These are phyloP conservation scores for Sebastes hubbsi DNA, from an alignment of 2,797 vertebrate genomes.

Conservation along the genomic window DNA sequence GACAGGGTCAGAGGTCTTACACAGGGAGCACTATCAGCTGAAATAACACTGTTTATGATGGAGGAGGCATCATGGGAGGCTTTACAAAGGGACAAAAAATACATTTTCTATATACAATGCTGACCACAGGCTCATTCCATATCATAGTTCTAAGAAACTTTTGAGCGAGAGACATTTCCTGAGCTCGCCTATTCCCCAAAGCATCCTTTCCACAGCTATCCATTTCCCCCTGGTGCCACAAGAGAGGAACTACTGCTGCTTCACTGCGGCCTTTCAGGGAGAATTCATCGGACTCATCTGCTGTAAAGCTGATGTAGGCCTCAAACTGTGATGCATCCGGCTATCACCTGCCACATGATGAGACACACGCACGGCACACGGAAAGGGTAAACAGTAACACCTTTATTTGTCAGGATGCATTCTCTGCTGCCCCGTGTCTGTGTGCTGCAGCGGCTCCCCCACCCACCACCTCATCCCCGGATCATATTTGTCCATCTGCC, in stretches of 20 bases:
- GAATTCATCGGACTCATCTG: slow-evolving; percentile 46
- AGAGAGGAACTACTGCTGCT: slow-evolving; percentile 78
- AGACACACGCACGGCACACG: slow-evolving; percentile 14
- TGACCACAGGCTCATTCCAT: slow-evolving; percentile 36
- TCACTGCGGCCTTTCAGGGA: slow-evolving; percentile 36
- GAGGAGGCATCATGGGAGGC: slow-evolving; percentile 30
- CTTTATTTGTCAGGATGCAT: slow-evolving; percentile 66
- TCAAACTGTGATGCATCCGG: slow-evolving; percentile 63
- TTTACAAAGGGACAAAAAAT: slow-evolving; percentile 47
- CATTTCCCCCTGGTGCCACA: slow-evolving; percentile 86
- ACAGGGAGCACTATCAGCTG: slow-evolving; percentile 56
- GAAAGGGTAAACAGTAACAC: slow-evolving; percentile 56
- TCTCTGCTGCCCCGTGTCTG: slow-evolving; percentile 40
- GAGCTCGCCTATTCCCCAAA: slow-evolving; percentile 68
- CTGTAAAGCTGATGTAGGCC: slow-evolving; percentile 42
- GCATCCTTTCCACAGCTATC: slow-evolving; percentile 81
- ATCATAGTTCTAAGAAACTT: slow-evolving; percentile 49
- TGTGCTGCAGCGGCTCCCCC: not conserved
- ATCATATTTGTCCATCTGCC: slow-evolving; percentile 82
- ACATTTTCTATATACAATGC: slow-evolving; percentile 28
- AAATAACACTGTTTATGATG: slow-evolving; percentile 55
- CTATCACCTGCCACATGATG: slow-evolving; percentile 28
- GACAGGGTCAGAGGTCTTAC: slow-evolving; percentile 70
- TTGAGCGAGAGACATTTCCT: slow-evolving; percentile 41
- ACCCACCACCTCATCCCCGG: slow-evolving; percentile 50